Evolutionary conservation across 2,797 vertebrate species (phyloP).

Genomic region (Scolopax rusticola): DNA sequence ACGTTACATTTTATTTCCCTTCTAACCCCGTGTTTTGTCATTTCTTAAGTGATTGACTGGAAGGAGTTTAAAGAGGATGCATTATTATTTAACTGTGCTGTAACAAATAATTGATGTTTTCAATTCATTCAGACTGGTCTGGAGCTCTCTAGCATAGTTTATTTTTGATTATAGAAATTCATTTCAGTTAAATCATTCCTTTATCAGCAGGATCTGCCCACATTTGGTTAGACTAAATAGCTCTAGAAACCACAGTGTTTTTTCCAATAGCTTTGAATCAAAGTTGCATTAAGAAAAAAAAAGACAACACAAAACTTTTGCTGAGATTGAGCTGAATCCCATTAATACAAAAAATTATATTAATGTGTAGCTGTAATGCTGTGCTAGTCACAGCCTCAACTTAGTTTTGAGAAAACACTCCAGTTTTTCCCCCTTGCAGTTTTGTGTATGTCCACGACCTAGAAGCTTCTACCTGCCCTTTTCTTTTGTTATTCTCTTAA

Average conservation of each 20-base stretch:
- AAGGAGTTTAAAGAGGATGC: constrained; percentile 71
- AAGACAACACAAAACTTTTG: not conserved
- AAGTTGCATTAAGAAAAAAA: constrained; percentile 5
- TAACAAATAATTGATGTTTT: constrained; percentile 66
- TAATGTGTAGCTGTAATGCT: constrained; percentile 5
- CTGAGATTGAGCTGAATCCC: constrained; percentile 10
- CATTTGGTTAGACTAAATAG: constrained; percentile 65
- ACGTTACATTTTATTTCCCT: constrained; percentile 53
- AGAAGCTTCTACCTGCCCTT: not conserved
- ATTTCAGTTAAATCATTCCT: constrained; percentile 63
- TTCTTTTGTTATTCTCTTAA: not conserved
- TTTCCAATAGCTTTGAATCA: constrained; percentile 66
- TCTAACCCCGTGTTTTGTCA: constrained; percentile 41
- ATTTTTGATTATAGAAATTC: constrained; percentile 69
- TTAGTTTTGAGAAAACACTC: not conserved
- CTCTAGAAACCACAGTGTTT: constrained; percentile 55
- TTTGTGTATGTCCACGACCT: not conserved
- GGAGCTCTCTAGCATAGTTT: constrained; percentile 53
- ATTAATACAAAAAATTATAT: constrained; percentile 47
- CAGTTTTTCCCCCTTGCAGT: not conserved
- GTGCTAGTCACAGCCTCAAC: not conserved
- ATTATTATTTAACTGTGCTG: constrained; percentile 66
- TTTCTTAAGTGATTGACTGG: constrained; percentile 67
- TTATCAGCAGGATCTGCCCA: constrained; percentile 65
- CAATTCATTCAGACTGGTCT: constrained; percentile 57